phyloP scores from a whole-genome alignment of 2,888 invertebrate species.

The Tuberolachnus salignus region DNA sequence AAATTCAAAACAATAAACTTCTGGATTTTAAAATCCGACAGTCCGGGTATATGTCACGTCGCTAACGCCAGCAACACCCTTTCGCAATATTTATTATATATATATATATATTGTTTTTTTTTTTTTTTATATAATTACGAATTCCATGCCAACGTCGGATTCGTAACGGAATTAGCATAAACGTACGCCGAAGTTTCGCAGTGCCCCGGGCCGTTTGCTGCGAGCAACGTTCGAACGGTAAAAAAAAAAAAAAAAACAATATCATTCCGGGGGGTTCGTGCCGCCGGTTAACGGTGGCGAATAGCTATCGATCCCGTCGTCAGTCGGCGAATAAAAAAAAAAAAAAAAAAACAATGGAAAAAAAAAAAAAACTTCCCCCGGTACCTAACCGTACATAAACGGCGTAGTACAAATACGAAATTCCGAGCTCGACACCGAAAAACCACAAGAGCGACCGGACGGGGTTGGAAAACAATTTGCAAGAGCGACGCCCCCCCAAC shows the following conservation, averaged over 20 bases:
- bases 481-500: neutral
- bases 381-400: neutral
- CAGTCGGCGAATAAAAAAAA: no score
- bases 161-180: no score
- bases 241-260: neutral
- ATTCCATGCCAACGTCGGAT: no score
- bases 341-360: no score
- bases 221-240: neutral
- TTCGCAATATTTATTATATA: no score
- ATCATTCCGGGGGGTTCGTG: conserved; percentile 5
- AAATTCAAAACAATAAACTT: no score
- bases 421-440: neutral
- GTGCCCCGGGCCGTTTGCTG: neutral
- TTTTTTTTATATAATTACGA: no score
- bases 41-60: no score
- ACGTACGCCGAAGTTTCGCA: neutral
- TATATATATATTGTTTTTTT: no score
- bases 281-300: conserved; percentile 29
- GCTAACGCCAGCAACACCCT: no score
- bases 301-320: conserved; percentile 31
- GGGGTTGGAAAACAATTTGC: neutral
- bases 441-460: neutral
- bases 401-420: neutral
- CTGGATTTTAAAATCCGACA: no score
- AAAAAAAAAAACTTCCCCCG: conserved; percentile 12